Evolutionary conservation across 2,113 vertebrate genomes (phyloP).

Genomic region (Salvelinus namaycush): DNA sequence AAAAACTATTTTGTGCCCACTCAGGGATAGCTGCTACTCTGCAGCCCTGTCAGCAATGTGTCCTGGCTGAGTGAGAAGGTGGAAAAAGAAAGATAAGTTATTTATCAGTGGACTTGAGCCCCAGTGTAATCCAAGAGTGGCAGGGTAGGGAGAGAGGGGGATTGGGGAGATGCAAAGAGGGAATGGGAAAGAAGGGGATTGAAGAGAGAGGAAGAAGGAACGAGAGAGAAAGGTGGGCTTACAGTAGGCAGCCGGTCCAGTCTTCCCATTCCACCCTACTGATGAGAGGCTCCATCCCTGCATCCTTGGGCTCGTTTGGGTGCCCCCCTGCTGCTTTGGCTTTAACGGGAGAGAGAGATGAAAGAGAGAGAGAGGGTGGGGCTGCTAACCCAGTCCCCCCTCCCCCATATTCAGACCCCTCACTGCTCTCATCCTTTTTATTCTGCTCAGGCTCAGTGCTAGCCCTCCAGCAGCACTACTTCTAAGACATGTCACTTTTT

Average conservation of each 20-base stretch:
- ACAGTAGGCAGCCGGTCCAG: constrained; percentile 25
- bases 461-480: constrained; percentile 35
- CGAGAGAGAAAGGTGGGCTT: too few species aligned
- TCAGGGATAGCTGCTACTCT: constrained; percentile 27
- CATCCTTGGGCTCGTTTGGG: constrained; percentile 48
- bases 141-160: constrained; percentile 18
- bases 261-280: constrained; percentile 31
- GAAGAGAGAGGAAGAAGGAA: not conserved
- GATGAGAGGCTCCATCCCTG: constrained; percentile 48
- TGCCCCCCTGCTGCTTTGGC: constrained; percentile 63
- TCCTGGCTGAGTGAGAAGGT: constrained; percentile 42
- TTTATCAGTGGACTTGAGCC: constrained; percentile 39
- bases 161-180: constrained; percentile 11
- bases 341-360: constrained; percentile 64
- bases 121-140: constrained; percentile 29
- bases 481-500: constrained; percentile 20
- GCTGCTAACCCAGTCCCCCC: constrained; percentile 50
- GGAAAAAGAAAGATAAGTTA: constrained; percentile 57
- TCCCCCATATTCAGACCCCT: constrained; percentile 26
- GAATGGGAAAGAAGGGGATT: constrained; percentile 30
- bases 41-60: constrained; percentile 14
- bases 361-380: constrained; percentile 41
- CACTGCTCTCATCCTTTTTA: constrained; percentile 13
- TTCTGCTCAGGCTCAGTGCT: constrained; percentile 16
- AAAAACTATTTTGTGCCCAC: constrained; percentile 30